Conservation (phyloP, 2,888 invertebrate genomes). For the Tetranychus truncatus region DNA sequence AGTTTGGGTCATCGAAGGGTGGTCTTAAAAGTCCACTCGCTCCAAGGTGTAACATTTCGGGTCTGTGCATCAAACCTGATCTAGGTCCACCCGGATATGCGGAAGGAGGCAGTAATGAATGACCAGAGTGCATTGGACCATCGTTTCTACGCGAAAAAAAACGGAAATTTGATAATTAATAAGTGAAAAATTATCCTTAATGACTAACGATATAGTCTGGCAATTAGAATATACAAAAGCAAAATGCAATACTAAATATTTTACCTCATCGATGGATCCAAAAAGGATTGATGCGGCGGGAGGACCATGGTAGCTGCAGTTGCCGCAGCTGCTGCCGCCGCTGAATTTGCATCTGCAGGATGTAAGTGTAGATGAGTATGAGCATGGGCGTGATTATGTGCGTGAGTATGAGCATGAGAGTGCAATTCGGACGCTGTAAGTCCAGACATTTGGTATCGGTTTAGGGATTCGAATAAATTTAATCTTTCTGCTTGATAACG, state of each 20-base stretch:
- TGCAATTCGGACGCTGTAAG: constrained; percentile 37
- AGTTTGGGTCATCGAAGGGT: constrained; percentile 25
- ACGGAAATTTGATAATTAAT: background rate
- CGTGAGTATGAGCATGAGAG: constrained; percentile 27
- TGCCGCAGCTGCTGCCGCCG: constrained; percentile 24
- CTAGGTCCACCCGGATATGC: constrained; percentile 20
- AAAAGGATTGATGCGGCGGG: constrained; percentile 13
- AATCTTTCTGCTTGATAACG: constrained; percentile 41
- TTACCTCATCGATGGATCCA: constrained; percentile 18
- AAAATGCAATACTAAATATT: constrained; percentile 12
- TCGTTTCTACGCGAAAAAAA: constrained; percentile 10
- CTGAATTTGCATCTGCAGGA: constrained; percentile 21
- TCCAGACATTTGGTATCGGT: constrained; percentile 77
- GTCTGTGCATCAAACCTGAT: constrained; percentile 21
- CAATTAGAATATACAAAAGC: too few relatives aligned
- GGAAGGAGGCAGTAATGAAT: constrained; percentile 21
- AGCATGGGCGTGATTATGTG: constrained; percentile 26
- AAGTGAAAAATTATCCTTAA: background rate
- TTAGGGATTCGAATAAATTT: constrained; percentile 57
- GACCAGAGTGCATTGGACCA: constrained; percentile 15
- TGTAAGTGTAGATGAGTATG: constrained; percentile 27
- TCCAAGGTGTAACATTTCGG: constrained; percentile 23
- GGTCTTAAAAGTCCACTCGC: constrained; percentile 22
- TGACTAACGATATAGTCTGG: background rate
- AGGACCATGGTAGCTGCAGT: constrained; percentile 23